Conservation (phyloP, 2,113 vertebrate species). For the Melanocharis versteri region DNA sequence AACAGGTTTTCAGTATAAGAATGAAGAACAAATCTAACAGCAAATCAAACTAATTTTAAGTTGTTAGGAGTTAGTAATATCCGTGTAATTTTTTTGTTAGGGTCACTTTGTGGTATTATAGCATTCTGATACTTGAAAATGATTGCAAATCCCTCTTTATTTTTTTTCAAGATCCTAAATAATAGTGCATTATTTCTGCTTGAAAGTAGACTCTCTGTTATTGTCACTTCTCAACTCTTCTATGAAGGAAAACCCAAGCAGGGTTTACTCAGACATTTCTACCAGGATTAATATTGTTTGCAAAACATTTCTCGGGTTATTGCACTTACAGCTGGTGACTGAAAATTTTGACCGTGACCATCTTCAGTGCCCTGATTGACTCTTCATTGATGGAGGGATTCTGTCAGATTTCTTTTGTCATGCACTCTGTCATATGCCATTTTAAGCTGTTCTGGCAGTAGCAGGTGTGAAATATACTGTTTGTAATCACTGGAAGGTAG, state of each 20-base stretch:
- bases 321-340: neutral
- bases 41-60: neutral
- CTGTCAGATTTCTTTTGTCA: neutral
- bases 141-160: neutral
- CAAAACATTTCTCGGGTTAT: neutral
- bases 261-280: neutral
- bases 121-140: neutral
- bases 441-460: neutral
- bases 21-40: neutral
- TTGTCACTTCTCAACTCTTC: neutral
- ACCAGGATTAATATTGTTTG: neutral
- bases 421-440: neutral
- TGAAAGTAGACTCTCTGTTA: neutral
- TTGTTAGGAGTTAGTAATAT: neutral
- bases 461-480: neutral
- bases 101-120: neutral
- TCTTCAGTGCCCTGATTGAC: neutral
- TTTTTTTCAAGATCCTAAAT: neutral
- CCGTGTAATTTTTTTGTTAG: neutral
- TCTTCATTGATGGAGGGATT: neutral
- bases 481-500: neutral
- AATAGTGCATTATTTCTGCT: neutral
- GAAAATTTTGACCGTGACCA: neutral
- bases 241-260: neutral
- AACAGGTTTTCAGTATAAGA: neutral